Conservation (phyloP, 53 echinoderm and acorn worm species). For the Antedon mediterranea region DNA sequence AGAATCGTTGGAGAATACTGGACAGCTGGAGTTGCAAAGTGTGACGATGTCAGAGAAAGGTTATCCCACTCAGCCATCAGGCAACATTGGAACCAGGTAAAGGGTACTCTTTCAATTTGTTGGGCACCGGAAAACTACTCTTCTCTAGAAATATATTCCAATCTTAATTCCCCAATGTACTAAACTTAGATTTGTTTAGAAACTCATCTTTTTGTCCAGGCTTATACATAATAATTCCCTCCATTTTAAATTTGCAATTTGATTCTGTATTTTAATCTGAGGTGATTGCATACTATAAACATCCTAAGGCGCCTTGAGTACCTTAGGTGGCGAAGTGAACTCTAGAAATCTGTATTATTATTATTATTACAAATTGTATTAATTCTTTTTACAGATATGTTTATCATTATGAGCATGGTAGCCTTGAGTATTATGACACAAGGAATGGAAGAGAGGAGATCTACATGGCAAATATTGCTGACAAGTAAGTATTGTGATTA, state of each 20-base stretch:
- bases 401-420: constrained; percentile 78
- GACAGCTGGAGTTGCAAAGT: neutral
- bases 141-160: too few relatives aligned
- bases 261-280: too few relatives aligned
- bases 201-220: too few relatives aligned
- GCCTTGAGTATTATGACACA: constrained; percentile 44
- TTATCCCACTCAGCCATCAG: neutral
- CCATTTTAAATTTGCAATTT: too few relatives aligned
- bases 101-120: neutral
- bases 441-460: constrained; percentile 34
- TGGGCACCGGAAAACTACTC: too few relatives aligned
- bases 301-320: too few relatives aligned
- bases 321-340: too few relatives aligned
- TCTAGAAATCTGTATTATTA: too few relatives aligned
- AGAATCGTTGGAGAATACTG: neutral
- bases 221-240: too few relatives aligned
- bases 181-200: too few relatives aligned
- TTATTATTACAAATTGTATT: neutral
- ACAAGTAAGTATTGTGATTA: constrained; percentile 35
- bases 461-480: constrained; percentile 64
- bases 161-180: too few relatives aligned
- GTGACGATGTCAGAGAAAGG: neutral
- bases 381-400: constrained; percentile 39
- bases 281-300: too few relatives aligned
- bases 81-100: neutral